These are phyloP conservation scores for Lasioglossum figueresi DNA, from an alignment of 2,888 invertebrate genomes.

Conservation along the genomic window DNA sequence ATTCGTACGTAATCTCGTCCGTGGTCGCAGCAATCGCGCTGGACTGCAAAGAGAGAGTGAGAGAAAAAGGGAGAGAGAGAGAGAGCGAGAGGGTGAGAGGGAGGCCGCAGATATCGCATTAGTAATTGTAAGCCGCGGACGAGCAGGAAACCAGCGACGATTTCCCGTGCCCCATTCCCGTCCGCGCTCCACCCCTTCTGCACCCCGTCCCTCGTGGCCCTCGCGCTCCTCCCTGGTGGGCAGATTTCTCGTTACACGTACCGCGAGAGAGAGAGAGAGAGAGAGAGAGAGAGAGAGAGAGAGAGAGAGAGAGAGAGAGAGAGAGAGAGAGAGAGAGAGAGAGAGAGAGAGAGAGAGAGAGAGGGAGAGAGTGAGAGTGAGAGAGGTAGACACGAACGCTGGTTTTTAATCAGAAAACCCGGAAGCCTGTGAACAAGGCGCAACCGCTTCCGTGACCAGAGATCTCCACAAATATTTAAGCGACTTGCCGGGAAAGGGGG, in stretches of 20 bases:
- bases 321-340: not conserved
- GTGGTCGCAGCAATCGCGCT: slow-evolving; percentile 13
- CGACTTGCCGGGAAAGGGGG: not conserved
- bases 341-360: no score
- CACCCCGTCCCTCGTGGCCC: not conserved
- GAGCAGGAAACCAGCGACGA: slow-evolving; percentile 6
- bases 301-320: not conserved
- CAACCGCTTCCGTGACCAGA: slow-evolving; percentile 6
- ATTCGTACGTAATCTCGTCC: slow-evolving; percentile 40
- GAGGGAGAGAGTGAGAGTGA: not conserved
- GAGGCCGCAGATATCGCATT: slow-evolving; percentile 35
- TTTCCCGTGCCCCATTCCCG: not conserved
- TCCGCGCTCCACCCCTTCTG: not conserved
- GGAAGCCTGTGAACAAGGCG: not conserved
- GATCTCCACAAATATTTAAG: slow-evolving; percentile 18
- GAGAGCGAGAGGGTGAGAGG: not conserved
- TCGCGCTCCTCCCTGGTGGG: slow-evolving; percentile 3
- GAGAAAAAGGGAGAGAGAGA: not conserved
- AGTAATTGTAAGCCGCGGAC: slow-evolving; percentile 23
- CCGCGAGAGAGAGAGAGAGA: not conserved
- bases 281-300: not conserved
- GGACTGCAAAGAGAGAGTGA: not conserved
- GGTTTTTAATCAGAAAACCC: slow-evolving; percentile 47
- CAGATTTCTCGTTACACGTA: slow-evolving; percentile 22
- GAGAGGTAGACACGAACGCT: slow-evolving; percentile 12